Conservation (phyloP, 2,797 vertebrate genomes). For the Columba guinea region DNA sequence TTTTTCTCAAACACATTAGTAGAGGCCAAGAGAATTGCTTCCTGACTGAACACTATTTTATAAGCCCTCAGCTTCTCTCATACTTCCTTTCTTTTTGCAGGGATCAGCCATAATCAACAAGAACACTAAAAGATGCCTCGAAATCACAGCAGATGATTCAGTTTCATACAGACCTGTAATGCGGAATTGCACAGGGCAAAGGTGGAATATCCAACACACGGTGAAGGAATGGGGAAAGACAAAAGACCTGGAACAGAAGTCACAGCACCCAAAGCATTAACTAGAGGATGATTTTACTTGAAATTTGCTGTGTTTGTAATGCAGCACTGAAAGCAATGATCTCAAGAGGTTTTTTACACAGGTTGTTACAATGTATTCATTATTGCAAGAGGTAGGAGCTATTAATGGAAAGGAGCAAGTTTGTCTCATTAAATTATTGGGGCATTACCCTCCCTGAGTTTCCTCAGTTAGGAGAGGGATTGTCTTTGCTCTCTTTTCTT, state of each 20-base stretch:
- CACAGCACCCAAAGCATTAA: not conserved
- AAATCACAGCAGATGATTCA: not conserved
- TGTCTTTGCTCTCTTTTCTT: not conserved
- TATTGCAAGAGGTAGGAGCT: not conserved
- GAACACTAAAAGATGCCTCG: slow-evolving; percentile 30
- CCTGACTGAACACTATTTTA: not conserved
- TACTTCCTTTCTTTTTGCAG: not conserved
- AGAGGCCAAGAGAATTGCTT: not conserved
- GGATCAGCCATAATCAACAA: slow-evolving; percentile 17
- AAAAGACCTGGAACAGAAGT: not conserved
- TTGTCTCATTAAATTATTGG: not conserved
- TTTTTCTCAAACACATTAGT: not conserved
- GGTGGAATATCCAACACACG: slow-evolving; percentile 36
- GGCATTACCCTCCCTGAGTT: not conserved
- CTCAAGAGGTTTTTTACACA: not conserved
- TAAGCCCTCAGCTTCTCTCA: not conserved
- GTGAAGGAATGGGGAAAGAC: not conserved
- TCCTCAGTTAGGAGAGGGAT: not conserved
- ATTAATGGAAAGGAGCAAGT: not conserved
- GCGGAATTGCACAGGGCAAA: not conserved
- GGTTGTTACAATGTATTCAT: not conserved
- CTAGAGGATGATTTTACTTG: not conserved
- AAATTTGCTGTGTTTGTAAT: rapidly evolving
- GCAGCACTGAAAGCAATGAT: not conserved
- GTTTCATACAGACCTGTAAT: not conserved